These are phyloP conservation scores for Babyrousa celebensis DNA, from an alignment of 2,797 vertebrate species.

Conservation along the genomic window DNA sequence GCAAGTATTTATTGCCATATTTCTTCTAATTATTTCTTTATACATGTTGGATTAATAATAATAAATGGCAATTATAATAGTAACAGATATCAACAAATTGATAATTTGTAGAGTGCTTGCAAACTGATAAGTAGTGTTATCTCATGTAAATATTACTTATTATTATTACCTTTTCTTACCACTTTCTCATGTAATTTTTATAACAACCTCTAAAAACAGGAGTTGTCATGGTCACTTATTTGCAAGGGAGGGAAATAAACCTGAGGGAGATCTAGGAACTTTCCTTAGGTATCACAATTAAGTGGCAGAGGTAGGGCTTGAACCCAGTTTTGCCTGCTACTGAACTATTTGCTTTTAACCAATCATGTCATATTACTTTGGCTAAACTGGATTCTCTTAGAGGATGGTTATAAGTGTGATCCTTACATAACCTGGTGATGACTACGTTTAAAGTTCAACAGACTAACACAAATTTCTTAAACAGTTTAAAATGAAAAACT, in stretches of 20 bases:
- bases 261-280: background rate
- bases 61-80: slow-evolving; percentile 25
- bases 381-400: background rate
- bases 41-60: background rate
- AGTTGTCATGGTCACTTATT: background rate
- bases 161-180: background rate
- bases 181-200: slow-evolving; percentile 24
- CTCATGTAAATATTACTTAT: background rate
- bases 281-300: background rate
- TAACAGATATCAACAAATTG: background rate
- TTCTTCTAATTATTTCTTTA: slow-evolving; percentile 43
- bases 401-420: background rate
- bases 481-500: slow-evolving; percentile 40
- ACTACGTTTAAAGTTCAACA: slow-evolving; percentile 4
- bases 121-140: background rate
- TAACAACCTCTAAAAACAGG: background rate
- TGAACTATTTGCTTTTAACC: slow-evolving; percentile 17
- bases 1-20: background rate
- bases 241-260: background rate
- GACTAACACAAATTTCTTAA: background rate
- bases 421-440: background rate
- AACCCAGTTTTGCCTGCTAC: background rate
- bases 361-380: background rate
- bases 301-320: background rate
- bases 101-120: background rate